Base-by-base conservation (phyloP, 1,140 invertebrate species). In the Antheraea mylitta region DNA sequence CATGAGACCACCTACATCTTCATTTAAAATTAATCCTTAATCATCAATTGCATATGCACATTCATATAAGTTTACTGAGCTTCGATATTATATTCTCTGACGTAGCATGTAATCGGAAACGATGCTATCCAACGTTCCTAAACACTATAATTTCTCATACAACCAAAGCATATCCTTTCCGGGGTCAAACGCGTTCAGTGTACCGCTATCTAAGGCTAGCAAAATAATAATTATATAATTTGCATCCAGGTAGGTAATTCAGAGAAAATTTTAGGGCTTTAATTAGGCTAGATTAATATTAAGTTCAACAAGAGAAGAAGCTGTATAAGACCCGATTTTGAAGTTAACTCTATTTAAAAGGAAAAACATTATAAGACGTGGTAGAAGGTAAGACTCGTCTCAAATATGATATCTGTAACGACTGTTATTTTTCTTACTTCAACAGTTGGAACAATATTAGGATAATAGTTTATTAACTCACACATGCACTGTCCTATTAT, bases 181-280 rank as follows among this genome's bases (percentile, higher is more conserved):
- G 45, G 45, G 45, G 45, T 53, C 16, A 53, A 53, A 53, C 16
- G 45, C 45, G 45, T 13, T 53, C 45, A 53, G 2, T 16, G 45
- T 16, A 53, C 45, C 45, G 45, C 13, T 53, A 16, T 6, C 38
- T 42, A 42, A 42, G 10, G 45, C 45, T 53, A 13, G 45, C 45
- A 53, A 53, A 53, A 53, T 53, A 53, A 53, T 53, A 53, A 16
- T 53, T 53, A 53, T 53, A n/a, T 53, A 53, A 53, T 53, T 9
- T 42, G 10, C 13, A 13, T 11, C 11, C 45, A 53, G 45, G 16
- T 53, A 53, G 11, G 45, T 53, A 53, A 13, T 53, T 30, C 22
- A 30, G 22, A 30, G 22, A 30, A 4, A 4, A 30, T 30, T 30
- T 30, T 30, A 30, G 22, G 22, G 4, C 4, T 30, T n/a, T n/a